These are phyloP conservation scores for Andricus curvator DNA, from an alignment of 2,888 invertebrate species.

Conservation along the genomic window DNA sequence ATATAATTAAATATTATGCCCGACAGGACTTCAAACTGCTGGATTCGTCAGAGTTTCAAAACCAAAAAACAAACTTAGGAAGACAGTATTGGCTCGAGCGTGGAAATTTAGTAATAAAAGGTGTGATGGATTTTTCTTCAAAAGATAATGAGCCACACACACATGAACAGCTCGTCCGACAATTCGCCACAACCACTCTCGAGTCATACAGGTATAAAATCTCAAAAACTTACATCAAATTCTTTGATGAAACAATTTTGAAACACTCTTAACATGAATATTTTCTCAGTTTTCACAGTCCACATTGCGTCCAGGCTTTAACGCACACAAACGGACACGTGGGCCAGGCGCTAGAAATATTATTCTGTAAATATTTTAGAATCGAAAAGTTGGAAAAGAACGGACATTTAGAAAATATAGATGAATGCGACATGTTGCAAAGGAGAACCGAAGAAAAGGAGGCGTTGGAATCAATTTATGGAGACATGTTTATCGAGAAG, in stretches of 20 bases:
- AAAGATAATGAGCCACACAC: constrained; percentile 80
- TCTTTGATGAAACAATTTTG: constrained; percentile 37
- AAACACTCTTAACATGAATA: constrained; percentile 54
- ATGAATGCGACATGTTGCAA: constrained; percentile 81
- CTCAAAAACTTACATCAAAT: constrained; percentile 40
- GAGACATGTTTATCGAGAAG: constrained; percentile 84
- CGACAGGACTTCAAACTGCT: constrained; percentile 79
- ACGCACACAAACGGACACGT: constrained; percentile 84
- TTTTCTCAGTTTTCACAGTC: constrained; percentile 84
- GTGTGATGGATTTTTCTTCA: constrained; percentile 85
- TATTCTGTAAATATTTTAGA: constrained; percentile 86
- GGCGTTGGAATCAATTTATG: constrained; percentile 89
- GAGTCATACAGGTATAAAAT: constrained; percentile 81
- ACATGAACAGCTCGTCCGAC: constrained; percentile 83
- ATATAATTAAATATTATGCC: constrained; percentile 6
- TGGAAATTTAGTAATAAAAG: constrained; percentile 87
- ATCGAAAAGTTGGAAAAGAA: constrained; percentile 77
- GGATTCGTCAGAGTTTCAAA: constrained; percentile 80
- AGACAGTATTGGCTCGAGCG: constrained; percentile 89
- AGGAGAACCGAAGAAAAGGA: constrained; percentile 86
- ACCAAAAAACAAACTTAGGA: constrained; percentile 84
- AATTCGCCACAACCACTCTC: constrained; percentile 86
- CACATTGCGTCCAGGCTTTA: constrained; percentile 88
- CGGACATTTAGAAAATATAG: constrained; percentile 75
- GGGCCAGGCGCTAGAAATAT: constrained; percentile 85